Evolutionary conservation across 2,113 vertebrate genomes (phyloP).

Genomic region (Hemicordylus capensis): DNA sequence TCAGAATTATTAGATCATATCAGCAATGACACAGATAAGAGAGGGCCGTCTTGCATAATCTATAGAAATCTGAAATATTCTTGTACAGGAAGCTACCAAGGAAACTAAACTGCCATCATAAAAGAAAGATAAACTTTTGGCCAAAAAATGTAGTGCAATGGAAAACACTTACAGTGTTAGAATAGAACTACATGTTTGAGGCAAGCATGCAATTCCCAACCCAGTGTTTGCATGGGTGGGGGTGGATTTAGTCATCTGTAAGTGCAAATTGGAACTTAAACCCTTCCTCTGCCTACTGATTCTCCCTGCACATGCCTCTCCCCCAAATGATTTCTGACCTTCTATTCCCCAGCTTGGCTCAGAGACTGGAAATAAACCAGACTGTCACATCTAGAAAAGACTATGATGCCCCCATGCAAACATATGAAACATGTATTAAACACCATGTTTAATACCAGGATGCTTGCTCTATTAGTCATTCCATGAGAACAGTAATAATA

Average conservation of each 20-base stretch:
- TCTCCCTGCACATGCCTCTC: not conserved
- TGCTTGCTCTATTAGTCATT: too few relatives aligned
- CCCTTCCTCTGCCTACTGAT: not conserved
- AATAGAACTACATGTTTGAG: not conserved
- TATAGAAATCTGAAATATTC: not conserved
- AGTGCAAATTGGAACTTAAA: not conserved
- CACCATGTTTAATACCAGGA: too few relatives aligned
- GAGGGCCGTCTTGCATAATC: not conserved
- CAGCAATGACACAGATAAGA: not conserved
- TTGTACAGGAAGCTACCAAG: not conserved
- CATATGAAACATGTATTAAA: too few relatives aligned
- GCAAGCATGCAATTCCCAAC: not conserved
- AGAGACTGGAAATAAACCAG: too few relatives aligned
- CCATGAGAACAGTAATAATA: too few relatives aligned
- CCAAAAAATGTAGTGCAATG: not conserved
- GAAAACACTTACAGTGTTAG: not conserved
- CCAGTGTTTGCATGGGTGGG: not conserved
- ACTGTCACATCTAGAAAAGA: too few relatives aligned
- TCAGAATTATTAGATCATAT: not conserved
- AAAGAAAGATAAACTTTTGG: not conserved
- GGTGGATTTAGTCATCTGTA: not conserved
- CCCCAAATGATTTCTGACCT: too few relatives aligned
- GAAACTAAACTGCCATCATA: not conserved
- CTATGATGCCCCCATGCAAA: too few relatives aligned
- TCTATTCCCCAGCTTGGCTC: too few relatives aligned